phyloP scores from a whole-genome alignment of 2,797 vertebrate genomes.

The Pelochelys cantorii region DNA sequence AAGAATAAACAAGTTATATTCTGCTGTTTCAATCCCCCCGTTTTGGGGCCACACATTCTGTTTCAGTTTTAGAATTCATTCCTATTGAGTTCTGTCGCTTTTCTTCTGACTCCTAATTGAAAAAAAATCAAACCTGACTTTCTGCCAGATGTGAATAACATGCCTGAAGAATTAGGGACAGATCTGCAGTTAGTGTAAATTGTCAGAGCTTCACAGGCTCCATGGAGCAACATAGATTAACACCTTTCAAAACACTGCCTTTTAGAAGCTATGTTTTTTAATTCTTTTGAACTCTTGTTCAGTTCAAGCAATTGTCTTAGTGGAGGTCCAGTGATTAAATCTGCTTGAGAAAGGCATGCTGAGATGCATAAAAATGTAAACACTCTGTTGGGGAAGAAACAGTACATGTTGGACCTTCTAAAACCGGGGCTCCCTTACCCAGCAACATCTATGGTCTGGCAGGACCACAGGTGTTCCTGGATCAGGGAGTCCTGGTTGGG shows the following conservation, averaged over 20 bases:
- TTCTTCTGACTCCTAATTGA: conserved; percentile 64
- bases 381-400: background rate
- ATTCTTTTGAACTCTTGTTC: background rate
- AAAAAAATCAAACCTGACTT: conserved; percentile 60
- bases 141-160: conserved; percentile 51
- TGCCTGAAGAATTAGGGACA: conserved; percentile 33
- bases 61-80: conserved; percentile 66
- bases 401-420: too few species aligned
- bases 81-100: conserved; percentile 64
- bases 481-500: too few species aligned
- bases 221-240: background rate
- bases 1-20: conserved; percentile 58
- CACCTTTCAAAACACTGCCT: background rate
- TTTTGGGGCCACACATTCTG: conserved; percentile 56
- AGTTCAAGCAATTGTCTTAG: background rate
- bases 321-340: background rate
- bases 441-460: too few species aligned
- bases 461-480: too few species aligned
- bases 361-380: background rate
- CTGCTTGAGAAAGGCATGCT: background rate
- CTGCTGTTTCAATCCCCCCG: background rate
- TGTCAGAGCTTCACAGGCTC: background rate
- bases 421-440: too few species aligned
- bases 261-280: background rate
- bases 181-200: conserved; percentile 2